Evolutionary conservation across 2,888 invertebrate genomes (phyloP), one percentile per base, ranked within the genome.

Genomic region (Dicyrtoma fusca): DNA sequence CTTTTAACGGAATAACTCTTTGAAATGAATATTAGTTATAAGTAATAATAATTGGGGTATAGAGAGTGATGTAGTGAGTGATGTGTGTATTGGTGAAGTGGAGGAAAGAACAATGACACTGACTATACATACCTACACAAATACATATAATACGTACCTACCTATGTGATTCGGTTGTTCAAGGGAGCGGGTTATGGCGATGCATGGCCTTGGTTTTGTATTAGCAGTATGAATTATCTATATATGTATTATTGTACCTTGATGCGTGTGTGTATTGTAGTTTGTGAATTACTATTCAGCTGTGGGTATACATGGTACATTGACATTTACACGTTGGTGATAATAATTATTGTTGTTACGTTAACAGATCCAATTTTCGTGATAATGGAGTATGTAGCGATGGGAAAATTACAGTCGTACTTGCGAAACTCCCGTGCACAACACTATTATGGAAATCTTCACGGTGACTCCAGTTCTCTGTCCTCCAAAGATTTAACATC

Each of bases 331-430:
- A 63, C 25, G 44, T 63, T 49, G 21, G 34, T 25, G 25, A 25
- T 57, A 26, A 57, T 34, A 34, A 34, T 34, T 3, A 34, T 34
- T 42, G 21, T 14, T 66, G 62, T 63, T 21, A 44, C 19, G 68
- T 25, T 79, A 80, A 4, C 82, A 87, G 95, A 95, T 83, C 96
- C 96, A 11, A 89, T 93, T 74, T 90, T 95, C 82, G 91, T 96
- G 23, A 92, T 97, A 80, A 91, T 97, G 88, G 96, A 97, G 84
- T 95, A 91, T 83, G 91, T 95, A 10, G 89, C 90, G 81, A 87
- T 91, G 23, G 96, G 96, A 0, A 95, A 95, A 84, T 86, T 97
- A 70, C 95, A 95, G 84, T 91, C 92, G 81, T 95, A 92, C 83
- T 86, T 97, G 34, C 85, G 96, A 61, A 91, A 90, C 80, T 94